phyloP scores from a whole-genome alignment of 1,140 invertebrate genomes.

The Ruditapes philippinarum region DNA sequence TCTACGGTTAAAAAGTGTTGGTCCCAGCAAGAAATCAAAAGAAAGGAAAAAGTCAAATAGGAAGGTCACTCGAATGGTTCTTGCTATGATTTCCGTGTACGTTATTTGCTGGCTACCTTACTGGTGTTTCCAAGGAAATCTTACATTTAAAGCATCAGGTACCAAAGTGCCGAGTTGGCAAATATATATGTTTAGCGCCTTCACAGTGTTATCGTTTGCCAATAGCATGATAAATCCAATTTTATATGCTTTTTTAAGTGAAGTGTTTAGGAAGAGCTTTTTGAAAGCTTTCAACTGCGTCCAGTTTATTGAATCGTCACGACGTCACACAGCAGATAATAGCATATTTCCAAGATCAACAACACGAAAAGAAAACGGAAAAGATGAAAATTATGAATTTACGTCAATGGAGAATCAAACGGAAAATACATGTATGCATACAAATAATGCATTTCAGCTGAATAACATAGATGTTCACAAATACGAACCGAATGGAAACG shows the following conservation, averaged over 20 bases:
- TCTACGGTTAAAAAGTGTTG: conserved; percentile 90
- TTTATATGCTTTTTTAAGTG: conserved; percentile 93
- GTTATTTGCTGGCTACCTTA: conserved; percentile 99
- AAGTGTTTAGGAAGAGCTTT: conserved; percentile 91
- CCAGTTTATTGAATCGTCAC: conserved; percentile 71
- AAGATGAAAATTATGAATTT: conserved; percentile 65
- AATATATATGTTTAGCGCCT: conserved; percentile 80
- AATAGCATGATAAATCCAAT: conserved; percentile 92
- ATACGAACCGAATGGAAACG: conserved; percentile 34
- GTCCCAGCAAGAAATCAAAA: conserved; percentile 90
- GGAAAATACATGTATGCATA: conserved; percentile 53
- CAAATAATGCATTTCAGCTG: conserved; percentile 19
- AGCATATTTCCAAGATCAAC: conserved; percentile 92
- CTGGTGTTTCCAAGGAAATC: conserved; percentile 92
- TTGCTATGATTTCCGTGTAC: conserved; percentile 98
- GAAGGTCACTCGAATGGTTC: conserved; percentile 97
- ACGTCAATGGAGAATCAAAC: conserved; percentile 67
- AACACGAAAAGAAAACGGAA: conserved; percentile 59
- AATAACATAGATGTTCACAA: conserved; percentile 32
- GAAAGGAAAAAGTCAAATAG: conserved; percentile 97
- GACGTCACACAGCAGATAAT: conserved; percentile 93
- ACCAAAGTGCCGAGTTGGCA: conserved; percentile 64
- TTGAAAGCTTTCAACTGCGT: conserved; percentile 91
- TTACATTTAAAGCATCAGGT: conserved; percentile 70
- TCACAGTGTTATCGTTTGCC: conserved; percentile 83